Conservation (phyloP, 2,888 invertebrate species). For the Megaustenia siamemsis region DNA sequence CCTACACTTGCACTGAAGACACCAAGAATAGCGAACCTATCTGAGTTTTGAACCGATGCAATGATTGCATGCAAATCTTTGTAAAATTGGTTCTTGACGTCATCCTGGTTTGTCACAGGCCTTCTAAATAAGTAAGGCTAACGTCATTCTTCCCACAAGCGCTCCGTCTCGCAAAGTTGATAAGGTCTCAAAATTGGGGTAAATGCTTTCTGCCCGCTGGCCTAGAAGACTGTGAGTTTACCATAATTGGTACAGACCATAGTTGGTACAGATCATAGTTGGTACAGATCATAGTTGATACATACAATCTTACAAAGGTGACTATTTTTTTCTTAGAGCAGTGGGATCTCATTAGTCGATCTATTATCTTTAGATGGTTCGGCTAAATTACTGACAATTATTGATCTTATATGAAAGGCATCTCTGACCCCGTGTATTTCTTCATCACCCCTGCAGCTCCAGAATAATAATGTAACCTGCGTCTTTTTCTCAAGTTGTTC, state of each 20-base stretch:
- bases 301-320: conserved; percentile 23
- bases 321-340: background rate
- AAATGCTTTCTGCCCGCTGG: too few species aligned
- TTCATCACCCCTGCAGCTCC: background rate
- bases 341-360: conserved; percentile 35
- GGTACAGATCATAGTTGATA: too few species aligned
- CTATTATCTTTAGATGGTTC: background rate
- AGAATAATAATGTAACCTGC: conserved; percentile 30
- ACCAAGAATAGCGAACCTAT: conserved; percentile 28
- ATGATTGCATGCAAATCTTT: conserved; percentile 8
- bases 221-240: too few species aligned
- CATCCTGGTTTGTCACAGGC: conserved; percentile 47
- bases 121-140: too few species aligned
- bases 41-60: conserved; percentile 16
- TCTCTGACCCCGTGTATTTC: background rate
- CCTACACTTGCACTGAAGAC: conserved; percentile 38
- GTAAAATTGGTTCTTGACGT: conserved; percentile 25
- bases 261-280: too few species aligned
- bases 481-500: background rate
- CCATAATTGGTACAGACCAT: too few species aligned
- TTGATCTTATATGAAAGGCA: conserved; percentile 20
- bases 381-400: background rate
- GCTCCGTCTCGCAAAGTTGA: too few species aligned
- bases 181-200: too few species aligned
- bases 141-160: too few species aligned